These are phyloP conservation scores for Alentia gelatinosa DNA, from an alignment of 2,888 invertebrate genomes.

Conservation along the genomic window DNA sequence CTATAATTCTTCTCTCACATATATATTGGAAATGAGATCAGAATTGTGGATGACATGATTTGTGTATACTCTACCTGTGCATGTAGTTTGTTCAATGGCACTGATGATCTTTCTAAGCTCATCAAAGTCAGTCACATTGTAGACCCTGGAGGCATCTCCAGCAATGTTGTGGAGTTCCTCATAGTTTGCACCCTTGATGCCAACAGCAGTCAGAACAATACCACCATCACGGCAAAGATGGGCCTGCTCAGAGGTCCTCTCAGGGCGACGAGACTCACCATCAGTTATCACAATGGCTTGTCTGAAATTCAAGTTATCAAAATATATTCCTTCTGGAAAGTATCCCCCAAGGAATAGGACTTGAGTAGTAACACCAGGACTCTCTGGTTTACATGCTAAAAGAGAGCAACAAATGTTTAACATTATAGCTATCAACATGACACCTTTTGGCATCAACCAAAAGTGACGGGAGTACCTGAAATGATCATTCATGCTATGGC, in stretches of 20 bases:
- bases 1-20: no score
- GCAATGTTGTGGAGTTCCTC: slow-evolving; percentile 46
- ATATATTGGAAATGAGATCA: no score
- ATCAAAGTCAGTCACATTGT: slow-evolving; percentile 41
- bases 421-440: no score
- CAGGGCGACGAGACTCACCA: not conserved
- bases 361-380: no score
- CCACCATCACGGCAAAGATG: slow-evolving; percentile 29
- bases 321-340: no score
- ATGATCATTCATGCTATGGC: no score
- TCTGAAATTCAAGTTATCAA: not conserved
- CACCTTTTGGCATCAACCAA: no score
- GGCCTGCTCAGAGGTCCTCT: not conserved
- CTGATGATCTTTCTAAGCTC: not conserved
- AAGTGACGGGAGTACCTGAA: no score
- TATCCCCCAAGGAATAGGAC: no score
- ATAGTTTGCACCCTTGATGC: not conserved
- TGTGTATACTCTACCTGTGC: slow-evolving; percentile 24
- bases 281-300: slow-evolving; percentile 53
- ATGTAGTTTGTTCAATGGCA: slow-evolving; percentile 6
- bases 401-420: no score
- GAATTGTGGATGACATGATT: no score
- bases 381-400: no score
- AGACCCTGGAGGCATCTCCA: slow-evolving; percentile 50
- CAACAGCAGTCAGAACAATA: slow-evolving; percentile 47